Evolutionary conservation across 2,113 vertebrate species (phyloP), one percentile per base, ranked within the genome.

Genomic region (Tonatia bakeri): DNA sequence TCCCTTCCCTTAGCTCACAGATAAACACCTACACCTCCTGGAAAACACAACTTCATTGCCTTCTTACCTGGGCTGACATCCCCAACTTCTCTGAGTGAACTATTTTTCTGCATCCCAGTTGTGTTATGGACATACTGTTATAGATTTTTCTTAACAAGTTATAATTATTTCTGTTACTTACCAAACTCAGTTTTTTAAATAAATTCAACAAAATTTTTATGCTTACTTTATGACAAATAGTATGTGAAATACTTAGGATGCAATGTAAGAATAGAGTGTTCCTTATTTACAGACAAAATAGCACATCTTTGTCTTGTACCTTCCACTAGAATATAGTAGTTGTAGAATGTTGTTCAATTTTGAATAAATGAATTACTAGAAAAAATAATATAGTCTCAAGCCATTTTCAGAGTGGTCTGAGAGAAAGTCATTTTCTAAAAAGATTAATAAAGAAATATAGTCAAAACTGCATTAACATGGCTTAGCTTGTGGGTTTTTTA

Each of bases 371-470:
- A 94, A 91, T 92, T 81, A 28, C 2, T 22, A 85, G 24, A 82
- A 36, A 45, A 92, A 93, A 16, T 28, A 84, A 85, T 1, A 3
- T 45, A 73, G 5, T 86, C 75, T 97, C n/a, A 84, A 92, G 86
- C 2, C 65, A 70, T 96, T 98, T 97, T 79, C 38, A 77, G 85
- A 64, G 40, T 45, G 91, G 4, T 22, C 15, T 94, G 19, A 86
- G 47, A 59, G 33, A 92, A 61, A 17, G 31, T 64, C 15, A 19
- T 83, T 94, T 95, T 43, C 31, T n/a, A 90, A 91, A 76, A 94
- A 24, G 14, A 94, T 94, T 87, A 97, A 97, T 84, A 40, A 80
- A 92, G 1, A 94, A 28, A 89, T 91, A 52, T 85, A 8, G 28
- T 96, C 77, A 93, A 87, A 59, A 17, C 38, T 98, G 12, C 9